Evolutionary conservation across 2,888 invertebrate genomes (phyloP).

Genomic region (Venustoraphidia nigricollis): DNA sequence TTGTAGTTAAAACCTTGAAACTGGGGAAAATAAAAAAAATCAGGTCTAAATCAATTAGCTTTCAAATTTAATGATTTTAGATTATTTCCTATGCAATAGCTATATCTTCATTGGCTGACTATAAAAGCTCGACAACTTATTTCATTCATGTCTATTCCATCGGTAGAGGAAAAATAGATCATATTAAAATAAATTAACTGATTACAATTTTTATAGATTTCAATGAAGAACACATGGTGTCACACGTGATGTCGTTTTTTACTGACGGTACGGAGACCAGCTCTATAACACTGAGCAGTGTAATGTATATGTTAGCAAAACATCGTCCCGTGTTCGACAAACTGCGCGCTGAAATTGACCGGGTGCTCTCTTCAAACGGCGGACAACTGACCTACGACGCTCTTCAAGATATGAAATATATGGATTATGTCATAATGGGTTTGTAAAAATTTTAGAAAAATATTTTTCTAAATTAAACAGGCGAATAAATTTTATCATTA

Average conservation of each 20-base stretch:
- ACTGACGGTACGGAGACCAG: conserved; percentile 38
- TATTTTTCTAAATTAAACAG: too few relatives aligned
- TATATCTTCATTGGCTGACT: too few relatives aligned
- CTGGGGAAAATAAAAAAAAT: too few relatives aligned
- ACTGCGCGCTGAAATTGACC: conserved; percentile 26
- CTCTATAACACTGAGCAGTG: conserved; percentile 29
- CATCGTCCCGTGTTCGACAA: conserved; percentile 28
- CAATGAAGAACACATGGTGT: conserved; percentile 29
- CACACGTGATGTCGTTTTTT: conserved; percentile 38
- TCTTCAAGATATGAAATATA: conserved; percentile 29
- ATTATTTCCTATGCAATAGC: too few relatives aligned
- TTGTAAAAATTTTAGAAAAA: conserved; percentile 1
- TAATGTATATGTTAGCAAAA: conserved; percentile 30
- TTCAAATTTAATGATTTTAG: too few relatives aligned
- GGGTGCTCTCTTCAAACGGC: conserved; percentile 21
- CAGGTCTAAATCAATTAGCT: too few relatives aligned
- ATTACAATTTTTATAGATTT: conserved; percentile 12
- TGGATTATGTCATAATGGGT: conserved; percentile 32
- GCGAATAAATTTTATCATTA: too few relatives aligned
- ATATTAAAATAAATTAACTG: background rate
- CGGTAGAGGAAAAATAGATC: too few relatives aligned
- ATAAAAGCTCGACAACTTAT: too few relatives aligned
- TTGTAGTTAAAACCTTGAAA: too few relatives aligned
- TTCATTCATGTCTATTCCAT: too few relatives aligned
- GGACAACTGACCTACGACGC: conserved; percentile 29